Conservation (phyloP, 1,140 invertebrate genomes). For the Ephestia elutella region DNA sequence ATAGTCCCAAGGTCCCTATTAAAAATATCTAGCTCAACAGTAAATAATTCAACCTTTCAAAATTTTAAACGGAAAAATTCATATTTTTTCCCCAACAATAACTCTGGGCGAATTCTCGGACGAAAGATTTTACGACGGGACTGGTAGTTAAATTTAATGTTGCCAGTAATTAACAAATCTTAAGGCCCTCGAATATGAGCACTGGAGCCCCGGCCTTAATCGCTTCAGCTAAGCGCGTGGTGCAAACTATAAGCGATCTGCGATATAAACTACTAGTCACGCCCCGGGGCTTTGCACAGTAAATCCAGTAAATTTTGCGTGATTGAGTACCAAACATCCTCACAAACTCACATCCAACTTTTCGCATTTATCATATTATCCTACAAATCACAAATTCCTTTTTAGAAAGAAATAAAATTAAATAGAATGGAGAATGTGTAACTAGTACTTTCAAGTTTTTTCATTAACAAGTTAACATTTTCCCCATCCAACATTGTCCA, state of each 20-base stretch:
- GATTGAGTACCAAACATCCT: no score
- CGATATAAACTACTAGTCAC: background rate
- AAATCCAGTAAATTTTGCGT: no score
- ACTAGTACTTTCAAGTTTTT: no score
- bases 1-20: background rate
- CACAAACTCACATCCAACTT: no score
- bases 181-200: slow-evolving; percentile 55
- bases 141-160: slow-evolving; percentile 62
- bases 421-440: no score
- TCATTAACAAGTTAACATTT: no score
- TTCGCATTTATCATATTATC: no score
- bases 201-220: slow-evolving; percentile 39
- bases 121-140: slow-evolving; percentile 36
- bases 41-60: background rate
- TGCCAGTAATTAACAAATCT: slow-evolving; percentile 65
- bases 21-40: slow-evolving; percentile 17
- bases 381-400: no score
- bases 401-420: no score
- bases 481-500: no score
- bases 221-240: slow-evolving; percentile 19
- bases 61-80: slow-evolving; percentile 6
- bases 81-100: slow-evolving; percentile 20
- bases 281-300: no score
- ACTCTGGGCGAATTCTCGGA: slow-evolving; percentile 13
- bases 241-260: slow-evolving; percentile 9